A percentile compares a stretch with the other conserved stretches of the same genome.
Evolutionary conservation across 1,140 invertebrate species (phyloP).

Genomic region (Nautilus pompilius): DNA sequence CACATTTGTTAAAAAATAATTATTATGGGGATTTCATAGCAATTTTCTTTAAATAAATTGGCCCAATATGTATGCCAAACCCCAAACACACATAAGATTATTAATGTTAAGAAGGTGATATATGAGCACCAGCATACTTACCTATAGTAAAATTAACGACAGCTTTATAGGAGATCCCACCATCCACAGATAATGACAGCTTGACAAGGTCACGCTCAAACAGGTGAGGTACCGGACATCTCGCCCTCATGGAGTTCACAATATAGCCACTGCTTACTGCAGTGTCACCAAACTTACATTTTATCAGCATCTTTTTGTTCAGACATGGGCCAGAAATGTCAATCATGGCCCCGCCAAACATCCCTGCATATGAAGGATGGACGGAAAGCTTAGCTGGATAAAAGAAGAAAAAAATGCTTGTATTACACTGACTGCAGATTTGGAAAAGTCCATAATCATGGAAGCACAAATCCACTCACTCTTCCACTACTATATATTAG

Average conservation of each 20-base stretch:
- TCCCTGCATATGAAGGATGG: conserved; percentile 16
- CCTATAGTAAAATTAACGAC: conserved; percentile 8
- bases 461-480: conserved; percentile 9
- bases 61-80: no score
- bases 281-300: conserved; percentile 20
- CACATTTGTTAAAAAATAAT: no score
- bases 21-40: no score
- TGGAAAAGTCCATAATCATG: neutral
- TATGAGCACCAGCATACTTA: no score
- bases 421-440: conserved; percentile 1
- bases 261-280: neutral
- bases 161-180: neutral
- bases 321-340: conserved; percentile 22
- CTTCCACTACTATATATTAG: no score
- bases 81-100: no score
- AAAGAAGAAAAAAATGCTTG: neutral
- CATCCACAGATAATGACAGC: conserved; percentile 8
- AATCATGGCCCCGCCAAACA: conserved; percentile 31
- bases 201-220: conserved; percentile 8
- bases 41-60: no score
- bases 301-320: neutral
- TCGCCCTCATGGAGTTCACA: no score
- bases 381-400: conserved; percentile 13
- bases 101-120: no score
- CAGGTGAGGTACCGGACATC: conserved; percentile 19